Conservation (phyloP, 2,888 invertebrate genomes). For the Lasius platythorax region DNA sequence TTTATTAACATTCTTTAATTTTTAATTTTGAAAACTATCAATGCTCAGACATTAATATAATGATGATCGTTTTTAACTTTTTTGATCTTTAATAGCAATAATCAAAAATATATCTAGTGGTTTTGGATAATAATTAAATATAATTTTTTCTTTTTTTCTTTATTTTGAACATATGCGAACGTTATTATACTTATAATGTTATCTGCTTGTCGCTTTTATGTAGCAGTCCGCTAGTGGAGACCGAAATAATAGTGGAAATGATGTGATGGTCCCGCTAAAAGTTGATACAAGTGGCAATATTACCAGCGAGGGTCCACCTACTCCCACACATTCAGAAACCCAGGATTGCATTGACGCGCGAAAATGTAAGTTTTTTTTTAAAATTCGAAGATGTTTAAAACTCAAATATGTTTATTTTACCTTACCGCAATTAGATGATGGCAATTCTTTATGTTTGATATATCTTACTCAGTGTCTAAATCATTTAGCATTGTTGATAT, state of each 20-base stretch:
- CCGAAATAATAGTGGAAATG: conserved; percentile 80
- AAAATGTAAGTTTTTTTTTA: conserved; percentile 87
- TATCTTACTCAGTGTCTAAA: not conserved
- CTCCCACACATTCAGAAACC: conserved; percentile 92
- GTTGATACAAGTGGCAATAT: conserved; percentile 86
- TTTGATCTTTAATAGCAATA: not conserved
- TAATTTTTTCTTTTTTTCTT: not conserved
- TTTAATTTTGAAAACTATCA: not conserved
- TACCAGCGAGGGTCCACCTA: conserved; percentile 90
- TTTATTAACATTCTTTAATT: not conserved
- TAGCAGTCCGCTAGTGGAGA: conserved; percentile 83
- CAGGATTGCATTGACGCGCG: conserved; percentile 89
- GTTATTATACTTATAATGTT: conserved; percentile 1
- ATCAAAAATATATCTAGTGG: not conserved
- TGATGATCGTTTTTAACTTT: not conserved
- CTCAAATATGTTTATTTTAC: not conserved
- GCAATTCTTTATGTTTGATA: not conserved
- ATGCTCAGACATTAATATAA: not conserved
- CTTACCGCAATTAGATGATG: not conserved
- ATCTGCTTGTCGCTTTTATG: conserved; percentile 42
- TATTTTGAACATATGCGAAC: not conserved
- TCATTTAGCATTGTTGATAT: not conserved
- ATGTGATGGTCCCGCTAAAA: conserved; percentile 86
- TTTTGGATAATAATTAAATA: not conserved
- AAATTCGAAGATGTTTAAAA: not conserved